phyloP scores from a whole-genome alignment of 2,113 vertebrate species.

The Clarias gariepinus region DNA sequence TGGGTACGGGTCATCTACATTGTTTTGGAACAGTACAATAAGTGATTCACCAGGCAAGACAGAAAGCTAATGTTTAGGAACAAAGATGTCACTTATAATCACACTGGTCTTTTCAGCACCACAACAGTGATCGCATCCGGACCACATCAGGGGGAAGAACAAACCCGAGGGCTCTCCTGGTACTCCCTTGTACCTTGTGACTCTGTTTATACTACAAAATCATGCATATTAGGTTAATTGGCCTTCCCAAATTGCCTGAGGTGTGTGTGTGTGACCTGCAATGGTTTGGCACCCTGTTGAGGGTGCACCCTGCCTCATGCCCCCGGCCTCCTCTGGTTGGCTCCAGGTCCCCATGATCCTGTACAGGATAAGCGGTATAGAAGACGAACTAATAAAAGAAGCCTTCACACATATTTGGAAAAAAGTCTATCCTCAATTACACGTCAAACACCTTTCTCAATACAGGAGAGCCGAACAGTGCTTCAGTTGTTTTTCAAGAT shows the following conservation, averaged over 20 bases:
- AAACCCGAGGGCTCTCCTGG: constrained; percentile 5
- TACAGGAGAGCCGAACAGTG: background rate
- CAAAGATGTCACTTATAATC: constrained; percentile 39
- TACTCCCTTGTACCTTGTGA: constrained; percentile 3
- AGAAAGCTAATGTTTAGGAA: constrained; percentile 46
- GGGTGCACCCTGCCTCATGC: too few relatives aligned
- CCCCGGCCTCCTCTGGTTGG: too few relatives aligned
- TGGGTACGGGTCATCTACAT: constrained; percentile 30
- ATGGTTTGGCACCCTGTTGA: too few relatives aligned
- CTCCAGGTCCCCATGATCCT: too few relatives aligned
- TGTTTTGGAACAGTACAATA: constrained; percentile 39
- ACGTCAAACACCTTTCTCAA: constrained; percentile 14
- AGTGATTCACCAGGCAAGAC: constrained; percentile 37
- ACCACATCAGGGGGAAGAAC: constrained; percentile 12
- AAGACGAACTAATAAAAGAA: background rate
- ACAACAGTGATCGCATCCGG: background rate
- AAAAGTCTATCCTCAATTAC: constrained; percentile 19
- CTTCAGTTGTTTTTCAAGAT: background rate
- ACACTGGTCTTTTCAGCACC: constrained; percentile 21
- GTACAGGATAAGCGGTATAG: too few relatives aligned
- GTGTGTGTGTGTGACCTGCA: too few relatives aligned
- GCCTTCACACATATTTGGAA: constrained; percentile 20
- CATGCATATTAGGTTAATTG: too few relatives aligned
- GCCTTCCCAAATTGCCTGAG: too few relatives aligned
- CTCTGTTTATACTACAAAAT: background rate